phyloP scores from a whole-genome alignment of 1,140 invertebrate species.

The Diorhabda elongata region DNA sequence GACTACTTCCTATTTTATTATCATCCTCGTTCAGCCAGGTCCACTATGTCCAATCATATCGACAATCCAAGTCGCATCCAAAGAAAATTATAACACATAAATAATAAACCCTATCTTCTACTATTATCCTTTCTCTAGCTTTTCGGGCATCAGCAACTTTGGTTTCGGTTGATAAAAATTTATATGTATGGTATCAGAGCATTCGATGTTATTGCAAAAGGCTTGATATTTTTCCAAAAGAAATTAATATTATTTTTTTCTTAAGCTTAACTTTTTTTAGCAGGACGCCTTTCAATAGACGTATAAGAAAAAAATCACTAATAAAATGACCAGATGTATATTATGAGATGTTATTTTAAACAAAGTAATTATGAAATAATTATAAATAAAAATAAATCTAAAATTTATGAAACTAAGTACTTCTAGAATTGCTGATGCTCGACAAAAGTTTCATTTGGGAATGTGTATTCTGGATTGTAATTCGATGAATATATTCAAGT shows the following conservation, averaged over 20 bases:
- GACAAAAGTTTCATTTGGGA: no score
- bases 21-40: neutral
- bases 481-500: no score
- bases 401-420: no score
- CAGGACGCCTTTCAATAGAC: no score
- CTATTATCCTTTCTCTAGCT: conserved; percentile 3
- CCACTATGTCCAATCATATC: neutral
- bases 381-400: no score
- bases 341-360: no score
- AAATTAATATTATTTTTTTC: neutral
- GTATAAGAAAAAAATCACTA: no score
- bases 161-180: conserved; percentile 9
- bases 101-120: conserved; percentile 4
- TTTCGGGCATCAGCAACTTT: conserved; percentile 8
- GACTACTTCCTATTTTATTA: conserved; percentile 2
- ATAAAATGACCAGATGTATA: no score
- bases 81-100: conserved; percentile 3
- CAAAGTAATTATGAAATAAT: no score
- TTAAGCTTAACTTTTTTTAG: no score
- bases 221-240: neutral
- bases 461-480: no score
- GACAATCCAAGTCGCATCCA: neutral
- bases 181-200: neutral
- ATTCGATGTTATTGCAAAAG: neutral
- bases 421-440: no score